Conservation (phyloP, 2,888 invertebrate species). For the Elgonia sp. region DNA sequence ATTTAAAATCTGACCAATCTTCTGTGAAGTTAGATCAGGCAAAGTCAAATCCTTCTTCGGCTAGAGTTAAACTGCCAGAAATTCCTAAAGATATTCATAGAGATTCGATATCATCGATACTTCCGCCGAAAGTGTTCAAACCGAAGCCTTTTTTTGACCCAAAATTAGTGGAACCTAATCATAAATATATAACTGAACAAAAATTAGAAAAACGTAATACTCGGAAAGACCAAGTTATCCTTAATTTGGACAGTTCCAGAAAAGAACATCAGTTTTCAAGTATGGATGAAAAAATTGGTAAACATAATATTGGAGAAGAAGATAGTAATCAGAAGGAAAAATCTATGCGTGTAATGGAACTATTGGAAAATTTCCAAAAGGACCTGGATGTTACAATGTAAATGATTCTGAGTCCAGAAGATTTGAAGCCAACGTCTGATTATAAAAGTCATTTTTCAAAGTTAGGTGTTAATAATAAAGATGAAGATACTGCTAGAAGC, state of each 20-base stretch:
- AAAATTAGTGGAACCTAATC: too few species aligned
- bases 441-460: not conserved
- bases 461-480: conserved; percentile 1
- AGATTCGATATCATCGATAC: too few species aligned
- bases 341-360: conserved; percentile 55
- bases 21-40: not conserved
- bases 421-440: not conserved
- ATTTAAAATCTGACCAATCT: not conserved
- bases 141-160: too few species aligned
- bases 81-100: too few species aligned
- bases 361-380: conserved; percentile 69
- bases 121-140: too few species aligned
- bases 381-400: conserved; percentile 65
- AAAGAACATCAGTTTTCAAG: not conserved
- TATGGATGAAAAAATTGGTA: not conserved
- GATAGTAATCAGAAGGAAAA: conserved; percentile 24
- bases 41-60: too few species aligned
- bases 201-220: too few species aligned
- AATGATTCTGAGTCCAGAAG: conserved; percentile 58
- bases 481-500: conserved; percentile 11
- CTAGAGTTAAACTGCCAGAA: too few species aligned
- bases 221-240: not conserved
- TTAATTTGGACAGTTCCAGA: not conserved
- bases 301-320: not conserved
- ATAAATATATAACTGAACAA: too few species aligned